Evolutionary conservation across 2,797 vertebrate genomes (phyloP).

Genomic region (Trichosurus vulpecula): DNA sequence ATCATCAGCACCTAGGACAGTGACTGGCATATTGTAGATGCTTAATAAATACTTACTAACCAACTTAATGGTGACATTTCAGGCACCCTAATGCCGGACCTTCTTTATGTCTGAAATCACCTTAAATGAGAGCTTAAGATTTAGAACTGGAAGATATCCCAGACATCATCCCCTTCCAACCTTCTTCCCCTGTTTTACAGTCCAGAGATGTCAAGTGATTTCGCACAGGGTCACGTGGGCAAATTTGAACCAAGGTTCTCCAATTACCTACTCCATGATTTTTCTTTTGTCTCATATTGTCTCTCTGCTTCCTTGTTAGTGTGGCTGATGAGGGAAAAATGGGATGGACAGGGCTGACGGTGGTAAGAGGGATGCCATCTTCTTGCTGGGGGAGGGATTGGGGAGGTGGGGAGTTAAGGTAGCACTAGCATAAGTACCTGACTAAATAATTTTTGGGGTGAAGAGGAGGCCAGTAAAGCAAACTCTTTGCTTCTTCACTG

Average conservation of each 20-base stretch:
- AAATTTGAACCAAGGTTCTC: not conserved
- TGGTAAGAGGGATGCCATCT: not conserved
- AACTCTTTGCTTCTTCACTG: conserved; percentile 17
- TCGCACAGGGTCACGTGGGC: not conserved
- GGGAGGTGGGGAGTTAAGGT: conserved; percentile 7
- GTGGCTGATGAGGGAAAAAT: not conserved
- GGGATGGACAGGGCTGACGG: not conserved
- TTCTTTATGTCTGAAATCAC: not conserved
- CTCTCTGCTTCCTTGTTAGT: not conserved
- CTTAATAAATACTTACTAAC: not conserved
- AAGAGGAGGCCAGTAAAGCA: not conserved
- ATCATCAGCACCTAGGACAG: not conserved
- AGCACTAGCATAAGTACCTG: not conserved
- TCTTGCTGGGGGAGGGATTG: not conserved
- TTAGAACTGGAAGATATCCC: not conserved
- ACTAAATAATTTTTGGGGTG: not conserved
- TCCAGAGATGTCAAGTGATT: not conserved
- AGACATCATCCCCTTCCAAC: not conserved
- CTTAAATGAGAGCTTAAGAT: not conserved
- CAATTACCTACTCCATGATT: not conserved
- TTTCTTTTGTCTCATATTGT: not conserved
- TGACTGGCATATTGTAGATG: not conserved
- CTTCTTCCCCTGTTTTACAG: not conserved
- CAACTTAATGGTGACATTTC: not conserved
- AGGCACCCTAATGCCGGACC: not conserved